Evolutionary conservation across 2,888 invertebrate genomes (phyloP), one percentile per base, ranked within the genome.

Genomic region (Fragum whitleyi): DNA sequence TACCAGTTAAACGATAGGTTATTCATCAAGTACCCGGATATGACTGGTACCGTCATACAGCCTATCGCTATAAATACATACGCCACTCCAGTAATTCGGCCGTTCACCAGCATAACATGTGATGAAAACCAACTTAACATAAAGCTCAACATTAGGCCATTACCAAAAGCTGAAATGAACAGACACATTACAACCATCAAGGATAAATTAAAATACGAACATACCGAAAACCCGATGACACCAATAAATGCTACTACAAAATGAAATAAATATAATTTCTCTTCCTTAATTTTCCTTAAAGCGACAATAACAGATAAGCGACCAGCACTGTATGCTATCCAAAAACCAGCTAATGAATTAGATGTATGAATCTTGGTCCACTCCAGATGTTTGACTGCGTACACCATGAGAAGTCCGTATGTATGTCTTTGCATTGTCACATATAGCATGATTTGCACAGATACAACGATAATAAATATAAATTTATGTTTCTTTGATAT

Each of bases 51-150:
- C 29, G 32, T 29, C 61, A 61, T 61, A n/a, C 61, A 28, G 1
- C 61, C 61, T 61, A 61, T n/a, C 1, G 61, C 61, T 28, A 61
- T 61, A 61, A 61, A 61, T n/a, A 61, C 32, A n/a, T 61, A 61
- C 29, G 32, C 61, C 32, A 61, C 61, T 1, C 61, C 61, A 0
- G 61, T 61, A 28, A 61, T 61, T 19, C 19, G 28, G 2, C 61
- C 61, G n/a, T 32, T 61, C 1, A 61, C n/a, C 29, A 29, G 61
- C n/a, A 32, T 61, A 7, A 61, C 16, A 21, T 32, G 11, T 1
- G n/a, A 29, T 0, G 61, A 61, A 19, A 61, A 61, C 61, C 61
- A 61, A 19, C 61, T 61, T 32, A 61, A 61, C 61, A 61, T 61
- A 32, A 32, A 61, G 9, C 28, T 61, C 19, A 61, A 61, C 61